phyloP scores from a whole-genome alignment of 2,113 vertebrate species.

The Mellivora capensis region DNA sequence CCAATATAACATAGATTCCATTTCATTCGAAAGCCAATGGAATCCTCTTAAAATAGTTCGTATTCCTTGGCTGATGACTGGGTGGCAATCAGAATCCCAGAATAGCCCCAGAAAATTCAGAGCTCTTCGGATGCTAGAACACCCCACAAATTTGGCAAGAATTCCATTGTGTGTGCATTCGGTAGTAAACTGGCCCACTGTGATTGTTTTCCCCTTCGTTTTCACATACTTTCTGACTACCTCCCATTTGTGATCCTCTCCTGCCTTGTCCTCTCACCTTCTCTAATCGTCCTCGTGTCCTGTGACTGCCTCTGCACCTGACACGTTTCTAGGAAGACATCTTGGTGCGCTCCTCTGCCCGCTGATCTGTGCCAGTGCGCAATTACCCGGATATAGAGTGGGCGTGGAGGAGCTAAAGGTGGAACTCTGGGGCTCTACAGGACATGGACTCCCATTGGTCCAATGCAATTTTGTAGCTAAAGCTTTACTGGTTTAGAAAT shows the following conservation, averaged over 20 bases:
- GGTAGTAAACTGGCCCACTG: constrained; percentile 9
- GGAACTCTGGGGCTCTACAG: not conserved
- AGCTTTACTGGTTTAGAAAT: constrained; percentile 19
- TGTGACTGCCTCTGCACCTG: not conserved
- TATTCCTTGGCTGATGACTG: constrained; percentile 24
- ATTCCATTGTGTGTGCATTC: not conserved
- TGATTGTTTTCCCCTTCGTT: constrained; percentile 15
- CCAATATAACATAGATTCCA: constrained; percentile 17
- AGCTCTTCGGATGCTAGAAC: constrained; percentile 26
- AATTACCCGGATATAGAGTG: not conserved
- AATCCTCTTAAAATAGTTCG: constrained; percentile 33
- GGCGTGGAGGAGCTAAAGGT: not conserved
- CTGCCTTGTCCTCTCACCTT: not conserved
- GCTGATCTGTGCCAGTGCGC: not conserved
- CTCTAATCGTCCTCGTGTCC: not conserved
- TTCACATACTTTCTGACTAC: not conserved
- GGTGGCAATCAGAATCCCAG: constrained; percentile 4
- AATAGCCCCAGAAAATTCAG: constrained; percentile 19
- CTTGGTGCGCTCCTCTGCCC: not conserved
- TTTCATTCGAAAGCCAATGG: constrained; percentile 24
- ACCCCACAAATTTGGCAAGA: not conserved
- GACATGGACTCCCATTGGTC: not conserved
- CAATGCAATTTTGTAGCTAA: not conserved
- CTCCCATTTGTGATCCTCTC: not conserved
- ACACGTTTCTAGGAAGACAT: constrained; percentile 1